Evolutionary conservation across 2,888 invertebrate species (phyloP).

Genomic region (Leptogaster cylindrica): DNA sequence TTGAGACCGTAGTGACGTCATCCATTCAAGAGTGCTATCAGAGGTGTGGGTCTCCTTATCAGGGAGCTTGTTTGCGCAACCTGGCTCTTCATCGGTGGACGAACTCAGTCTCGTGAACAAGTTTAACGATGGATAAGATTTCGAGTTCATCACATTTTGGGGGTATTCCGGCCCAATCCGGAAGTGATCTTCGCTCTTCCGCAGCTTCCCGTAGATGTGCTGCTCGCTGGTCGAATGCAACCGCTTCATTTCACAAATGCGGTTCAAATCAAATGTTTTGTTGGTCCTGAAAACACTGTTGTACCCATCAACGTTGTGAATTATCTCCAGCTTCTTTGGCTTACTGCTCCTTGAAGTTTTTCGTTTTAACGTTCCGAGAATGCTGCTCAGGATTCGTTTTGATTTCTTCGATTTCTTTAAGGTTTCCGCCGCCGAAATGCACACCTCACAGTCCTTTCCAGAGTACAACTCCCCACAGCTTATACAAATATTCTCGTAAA

Average conservation of each 20-base stretch:
- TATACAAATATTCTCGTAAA: conserved; percentile 60
- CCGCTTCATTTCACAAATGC: conserved; percentile 56
- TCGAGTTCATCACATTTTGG: conserved; percentile 20
- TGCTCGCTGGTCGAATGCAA: conserved; percentile 47
- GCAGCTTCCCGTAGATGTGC: conserved; percentile 57
- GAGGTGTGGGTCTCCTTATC: conserved; percentile 43
- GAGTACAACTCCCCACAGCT: conserved; percentile 56
- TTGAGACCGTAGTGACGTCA: conserved; percentile 57
- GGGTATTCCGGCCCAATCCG: conserved; percentile 2
- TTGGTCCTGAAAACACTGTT: conserved; percentile 58
- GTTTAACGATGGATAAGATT: conserved; percentile 43
- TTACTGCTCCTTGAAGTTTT: conserved; percentile 37
- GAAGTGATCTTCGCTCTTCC: conserved; percentile 49
- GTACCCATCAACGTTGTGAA: conserved; percentile 58
- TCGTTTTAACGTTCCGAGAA: conserved; percentile 42
- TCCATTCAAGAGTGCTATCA: conserved; percentile 58
- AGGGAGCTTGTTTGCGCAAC: not conserved
- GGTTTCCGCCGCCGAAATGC: conserved; percentile 32
- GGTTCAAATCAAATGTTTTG: conserved; percentile 58
- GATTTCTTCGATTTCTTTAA: conserved; percentile 22
- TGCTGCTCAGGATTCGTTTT: conserved; percentile 31
- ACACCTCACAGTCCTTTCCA: conserved; percentile 52
- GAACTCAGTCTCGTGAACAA: conserved; percentile 22
- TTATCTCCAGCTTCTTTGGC: conserved; percentile 53
- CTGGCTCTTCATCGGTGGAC: not conserved